Evolutionary conservation across 2,113 vertebrate species (phyloP), one percentile per base, ranked within the genome.

Genomic region (Hippocampus zosterae): DNA sequence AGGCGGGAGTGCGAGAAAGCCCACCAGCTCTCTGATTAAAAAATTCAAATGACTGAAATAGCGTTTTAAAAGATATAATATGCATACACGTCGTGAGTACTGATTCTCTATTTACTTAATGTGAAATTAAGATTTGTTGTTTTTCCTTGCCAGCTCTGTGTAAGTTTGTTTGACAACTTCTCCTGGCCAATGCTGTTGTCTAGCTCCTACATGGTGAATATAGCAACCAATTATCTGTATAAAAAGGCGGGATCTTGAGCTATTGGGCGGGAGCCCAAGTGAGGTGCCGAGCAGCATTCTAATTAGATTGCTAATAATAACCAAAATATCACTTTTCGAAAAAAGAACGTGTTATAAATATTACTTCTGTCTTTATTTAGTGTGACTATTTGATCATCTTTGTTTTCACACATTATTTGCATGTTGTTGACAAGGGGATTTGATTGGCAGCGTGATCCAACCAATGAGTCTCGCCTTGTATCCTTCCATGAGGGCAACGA

Each of bases 321-420:
- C 33, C 6, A 37, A 37, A 37, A 37, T 37, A 37, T 37, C 33
- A 37, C 33, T 37, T 37, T 37, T 37, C 0, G 33, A 37, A 37
- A 53, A 37, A 37, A 37, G 33, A 37, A 37, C 33, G 25, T 6
- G 10, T 27, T 25, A 44, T 42, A 44, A 65, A 63, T 21, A 21
- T 40, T 25, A 40, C 15, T 46, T 21, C 15, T 68, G 37, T 41
- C 25, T 74, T 72, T 73, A 81, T 87, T 81, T 79, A 71, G 59
- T 10, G 9, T 16, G 29, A 64, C 44, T 44, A 66, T 64, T 62
- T 56, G 64, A 73, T 84, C 75, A 88, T 73, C 81, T 87, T 84
- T 83, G 57, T 77, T 70, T 53, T 68, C 37, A 46, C 29, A 25
- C 72, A 37, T 78, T 78, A 82, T 84, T 87, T 85, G 86, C 82